Evolutionary conservation across 2,888 invertebrate species (phyloP).

Genomic region (Scaptomyza tumidula): DNA sequence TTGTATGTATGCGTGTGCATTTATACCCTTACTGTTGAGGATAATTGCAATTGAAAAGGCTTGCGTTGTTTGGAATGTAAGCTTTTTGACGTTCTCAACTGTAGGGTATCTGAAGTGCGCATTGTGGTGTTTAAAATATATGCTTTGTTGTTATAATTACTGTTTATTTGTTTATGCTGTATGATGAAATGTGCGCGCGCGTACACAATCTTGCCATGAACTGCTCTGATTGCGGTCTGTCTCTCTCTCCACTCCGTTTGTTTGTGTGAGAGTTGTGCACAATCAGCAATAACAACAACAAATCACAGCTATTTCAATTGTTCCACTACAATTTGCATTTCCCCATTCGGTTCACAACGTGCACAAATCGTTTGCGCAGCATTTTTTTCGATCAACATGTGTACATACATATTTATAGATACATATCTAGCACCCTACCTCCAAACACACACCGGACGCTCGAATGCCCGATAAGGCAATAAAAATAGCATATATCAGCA

Average conservation of each 20-base stretch:
- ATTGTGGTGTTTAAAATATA: neutral
- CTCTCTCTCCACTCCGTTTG: constrained; percentile 20
- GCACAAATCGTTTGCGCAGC: constrained; percentile 48
- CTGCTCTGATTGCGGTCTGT: constrained; percentile 54
- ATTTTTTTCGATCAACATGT: constrained; percentile 35
- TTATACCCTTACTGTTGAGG: constrained; percentile 25
- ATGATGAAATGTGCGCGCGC: constrained; percentile 38
- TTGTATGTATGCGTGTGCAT: constrained; percentile 9
- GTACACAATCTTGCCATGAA: constrained; percentile 48
- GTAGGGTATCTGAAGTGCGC: constrained; percentile 28
- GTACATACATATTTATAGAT: neutral
- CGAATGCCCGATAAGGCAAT: constrained; percentile 56
- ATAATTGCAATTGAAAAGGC: constrained; percentile 22
- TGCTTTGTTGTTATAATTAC: constrained; percentile 61
- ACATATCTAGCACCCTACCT: neutral
- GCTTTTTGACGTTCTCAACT: neutral
- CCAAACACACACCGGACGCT: constrained; percentile 9
- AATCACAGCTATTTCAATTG: constrained; percentile 50
- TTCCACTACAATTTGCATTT: constrained; percentile 61
- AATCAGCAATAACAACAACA: constrained; percentile 30
- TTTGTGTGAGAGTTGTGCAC: constrained; percentile 19
- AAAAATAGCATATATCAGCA: constrained; percentile 48
- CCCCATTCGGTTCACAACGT: constrained; percentile 33
- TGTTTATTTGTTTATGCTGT: constrained; percentile 61
- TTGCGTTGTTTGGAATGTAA: neutral